A percentile compares a stretch with the other conserved stretches of the same genome.
Conservation (phyloP, 2,888 invertebrate species). For the Agrochola lota region DNA sequence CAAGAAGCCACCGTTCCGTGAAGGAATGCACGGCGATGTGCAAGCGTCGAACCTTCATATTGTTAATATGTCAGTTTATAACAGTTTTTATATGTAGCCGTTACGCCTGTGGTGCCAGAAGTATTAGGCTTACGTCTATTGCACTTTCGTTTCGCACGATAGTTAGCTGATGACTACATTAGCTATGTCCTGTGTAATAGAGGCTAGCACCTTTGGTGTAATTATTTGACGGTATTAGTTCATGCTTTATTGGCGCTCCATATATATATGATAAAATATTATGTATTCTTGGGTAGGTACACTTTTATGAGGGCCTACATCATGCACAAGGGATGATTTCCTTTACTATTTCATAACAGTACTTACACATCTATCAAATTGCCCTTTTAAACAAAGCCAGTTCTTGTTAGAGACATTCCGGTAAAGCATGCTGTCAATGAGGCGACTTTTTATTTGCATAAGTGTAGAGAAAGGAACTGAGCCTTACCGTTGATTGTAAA, state of each 20-base stretch:
- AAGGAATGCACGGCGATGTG: constrained; percentile 78
- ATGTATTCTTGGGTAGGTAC: background rate
- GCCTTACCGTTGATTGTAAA: constrained; percentile 35
- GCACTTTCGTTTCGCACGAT: constrained; percentile 31
- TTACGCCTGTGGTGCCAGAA: constrained; percentile 14
- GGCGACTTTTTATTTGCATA: constrained; percentile 36
- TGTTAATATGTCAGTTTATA: constrained; percentile 61
- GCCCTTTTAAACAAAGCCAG: background rate
- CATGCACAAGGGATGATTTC: background rate
- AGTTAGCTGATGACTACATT: constrained; percentile 28
- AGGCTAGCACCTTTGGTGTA: background rate
- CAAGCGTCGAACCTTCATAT: constrained; percentile 66
- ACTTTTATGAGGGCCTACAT: background rate
- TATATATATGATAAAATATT: background rate
- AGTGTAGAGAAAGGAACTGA: constrained; percentile 46
- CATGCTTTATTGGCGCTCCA: background rate
- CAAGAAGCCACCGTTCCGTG: constrained; percentile 80
- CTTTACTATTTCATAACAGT: background rate
- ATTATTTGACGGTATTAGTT: background rate
- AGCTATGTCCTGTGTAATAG: background rate
- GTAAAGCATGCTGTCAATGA: background rate
- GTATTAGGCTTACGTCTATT: constrained; percentile 5
- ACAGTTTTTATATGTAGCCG: constrained; percentile 51
- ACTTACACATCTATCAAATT: background rate
- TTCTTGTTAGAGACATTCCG: too few relatives aligned